Percentiles rank a stretch among this genome's conserved stretches.
These are phyloP conservation scores for Drosophila nasuta DNA, from an alignment of 1,140 invertebrate species.

Conservation along the genomic window DNA sequence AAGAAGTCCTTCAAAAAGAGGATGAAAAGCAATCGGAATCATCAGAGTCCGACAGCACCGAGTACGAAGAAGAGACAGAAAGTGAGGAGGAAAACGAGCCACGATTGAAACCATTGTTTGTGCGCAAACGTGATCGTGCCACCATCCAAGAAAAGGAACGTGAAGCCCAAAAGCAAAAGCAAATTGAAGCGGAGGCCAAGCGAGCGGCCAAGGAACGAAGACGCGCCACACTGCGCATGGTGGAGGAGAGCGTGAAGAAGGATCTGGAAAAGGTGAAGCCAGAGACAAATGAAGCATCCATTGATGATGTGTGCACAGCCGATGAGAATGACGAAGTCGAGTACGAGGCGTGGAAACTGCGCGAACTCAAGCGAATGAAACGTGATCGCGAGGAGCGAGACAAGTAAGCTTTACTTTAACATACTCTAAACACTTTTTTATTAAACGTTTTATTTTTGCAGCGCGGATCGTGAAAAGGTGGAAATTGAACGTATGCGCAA, in stretches of 20 bases:
- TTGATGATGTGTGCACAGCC: slow-evolving; percentile 97
- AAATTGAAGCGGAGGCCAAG: slow-evolving; percentile 91
- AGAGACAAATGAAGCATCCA: slow-evolving; percentile 87
- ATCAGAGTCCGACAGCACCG: slow-evolving; percentile 89
- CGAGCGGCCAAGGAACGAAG: slow-evolving; percentile 93
- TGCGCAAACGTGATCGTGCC: slow-evolving; percentile 96
- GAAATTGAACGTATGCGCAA: slow-evolving; percentile 96
- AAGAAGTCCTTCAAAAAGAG: slow-evolving; percentile 87
- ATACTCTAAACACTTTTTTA: neutral
- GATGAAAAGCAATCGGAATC: slow-evolving; percentile 92
- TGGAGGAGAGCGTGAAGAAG: slow-evolving; percentile 95
- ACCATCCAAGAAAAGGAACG: slow-evolving; percentile 98
- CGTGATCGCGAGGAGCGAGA: slow-evolving; percentile 97
- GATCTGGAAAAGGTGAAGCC: slow-evolving; percentile 87
- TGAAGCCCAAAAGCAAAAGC: slow-evolving; percentile 93
- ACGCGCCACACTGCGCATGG: slow-evolving; percentile 94
- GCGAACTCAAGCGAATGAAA: slow-evolving; percentile 98
- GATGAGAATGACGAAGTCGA: slow-evolving; percentile 99
- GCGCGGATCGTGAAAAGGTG: slow-evolving; percentile 92
- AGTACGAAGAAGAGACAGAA: slow-evolving; percentile 90
- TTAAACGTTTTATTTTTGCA: slow-evolving; percentile 68
- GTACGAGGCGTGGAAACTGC: slow-evolving; percentile 98
- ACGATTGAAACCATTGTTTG: slow-evolving; percentile 98
- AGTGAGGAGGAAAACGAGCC: slow-evolving; percentile 90
- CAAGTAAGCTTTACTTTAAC: slow-evolving; percentile 87